Percentiles rank a stretch among this genome's conserved stretches.
These are phyloP conservation scores for Dinothrombium tinctorium DNA, from an alignment of 1,140 invertebrate species.

Conservation along the genomic window DNA sequence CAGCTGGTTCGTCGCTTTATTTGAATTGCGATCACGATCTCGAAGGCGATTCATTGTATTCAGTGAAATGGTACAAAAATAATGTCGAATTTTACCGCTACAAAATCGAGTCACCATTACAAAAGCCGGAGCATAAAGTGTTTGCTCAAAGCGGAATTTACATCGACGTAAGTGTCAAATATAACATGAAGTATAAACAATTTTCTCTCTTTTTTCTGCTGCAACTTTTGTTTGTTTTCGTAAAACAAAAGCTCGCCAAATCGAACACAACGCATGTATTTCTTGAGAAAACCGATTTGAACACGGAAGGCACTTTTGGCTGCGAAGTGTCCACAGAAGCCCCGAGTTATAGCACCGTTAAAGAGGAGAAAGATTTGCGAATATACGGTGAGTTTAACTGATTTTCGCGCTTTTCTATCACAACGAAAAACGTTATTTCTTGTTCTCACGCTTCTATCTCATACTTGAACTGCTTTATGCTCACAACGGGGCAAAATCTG, in stretches of 20 bases:
- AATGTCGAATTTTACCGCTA: conserved; percentile 15
- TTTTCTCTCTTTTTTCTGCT: conserved; percentile 5
- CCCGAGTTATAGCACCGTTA: conserved; percentile 12
- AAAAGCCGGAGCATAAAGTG: conserved; percentile 11
- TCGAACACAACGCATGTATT: conserved; percentile 14
- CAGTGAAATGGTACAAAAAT: conserved; percentile 18
- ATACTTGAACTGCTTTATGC: too few species aligned
- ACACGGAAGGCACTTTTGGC: conserved; percentile 17
- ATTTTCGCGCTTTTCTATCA: too few species aligned
- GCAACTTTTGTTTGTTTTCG: neutral
- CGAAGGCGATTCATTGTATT: conserved; percentile 21
- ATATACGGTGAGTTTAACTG: conserved; percentile 13
- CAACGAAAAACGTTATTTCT: too few species aligned
- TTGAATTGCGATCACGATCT: conserved; percentile 22
- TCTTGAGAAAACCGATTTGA: conserved; percentile 13
- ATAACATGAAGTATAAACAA: neutral
- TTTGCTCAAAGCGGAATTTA: conserved; percentile 10
- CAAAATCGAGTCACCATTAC: conserved; percentile 8
- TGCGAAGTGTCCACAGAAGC: conserved; percentile 18
- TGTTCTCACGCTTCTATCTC: too few species aligned
- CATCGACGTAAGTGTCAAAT: conserved; percentile 13
- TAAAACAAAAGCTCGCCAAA: conserved; percentile 10
- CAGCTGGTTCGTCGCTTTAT: conserved; percentile 13
- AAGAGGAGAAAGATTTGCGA: conserved; percentile 14
- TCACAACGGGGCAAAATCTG: too few species aligned